Conservation (phyloP, 2,797 vertebrate genomes). For the Chaunax sp. region DNA sequence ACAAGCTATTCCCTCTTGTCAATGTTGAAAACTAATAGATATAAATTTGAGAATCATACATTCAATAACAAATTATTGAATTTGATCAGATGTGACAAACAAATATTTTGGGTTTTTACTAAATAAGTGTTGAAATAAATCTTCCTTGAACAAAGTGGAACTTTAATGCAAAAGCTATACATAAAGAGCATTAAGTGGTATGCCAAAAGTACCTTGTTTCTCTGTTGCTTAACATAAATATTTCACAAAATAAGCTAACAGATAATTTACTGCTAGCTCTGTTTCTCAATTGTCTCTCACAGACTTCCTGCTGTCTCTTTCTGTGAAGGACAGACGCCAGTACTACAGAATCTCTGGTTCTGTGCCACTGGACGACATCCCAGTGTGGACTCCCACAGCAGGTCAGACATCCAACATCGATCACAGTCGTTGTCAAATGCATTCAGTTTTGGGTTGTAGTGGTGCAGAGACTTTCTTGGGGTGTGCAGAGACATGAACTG, state of each 20-base stretch:
- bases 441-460: background rate
- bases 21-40: background rate
- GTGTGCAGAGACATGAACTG: too few relatives aligned
- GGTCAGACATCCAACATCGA: slow-evolving; percentile 63
- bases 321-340: slow-evolving; percentile 79
- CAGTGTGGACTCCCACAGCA: slow-evolving; percentile 83
- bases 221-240: background rate
- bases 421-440: slow-evolving; percentile 21
- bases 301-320: slow-evolving; percentile 85
- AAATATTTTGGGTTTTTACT: background rate
- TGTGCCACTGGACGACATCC: slow-evolving; percentile 82
- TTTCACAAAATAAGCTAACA: background rate
- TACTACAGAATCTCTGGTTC: slow-evolving; percentile 82
- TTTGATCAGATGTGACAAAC: background rate
- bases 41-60: background rate
- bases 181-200: background rate
- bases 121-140: background rate
- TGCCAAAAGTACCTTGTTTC: background rate
- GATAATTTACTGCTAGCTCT: background rate
- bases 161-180: background rate
- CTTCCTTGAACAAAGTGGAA: background rate
- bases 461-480: background rate
- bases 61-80: background rate
- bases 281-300: slow-evolving; percentile 6
- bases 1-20: background rate